phyloP scores from a whole-genome alignment of 2,888 invertebrate genomes.

The Petrolisthes cinctipes region DNA sequence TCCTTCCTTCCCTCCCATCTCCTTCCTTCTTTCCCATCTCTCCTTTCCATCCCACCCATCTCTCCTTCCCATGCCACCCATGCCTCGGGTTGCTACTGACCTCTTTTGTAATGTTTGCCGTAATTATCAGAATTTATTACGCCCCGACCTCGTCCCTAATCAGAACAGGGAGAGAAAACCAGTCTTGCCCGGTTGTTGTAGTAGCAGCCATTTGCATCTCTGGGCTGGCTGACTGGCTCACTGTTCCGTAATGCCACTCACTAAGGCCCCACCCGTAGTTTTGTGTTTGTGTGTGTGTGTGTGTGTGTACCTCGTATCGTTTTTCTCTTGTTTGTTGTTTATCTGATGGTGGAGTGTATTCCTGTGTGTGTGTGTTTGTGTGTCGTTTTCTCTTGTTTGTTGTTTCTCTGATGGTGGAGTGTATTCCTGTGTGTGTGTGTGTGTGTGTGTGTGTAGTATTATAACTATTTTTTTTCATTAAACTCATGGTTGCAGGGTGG shows the following conservation, averaged over 20 bases:
- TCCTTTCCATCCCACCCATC: conserved; percentile 3
- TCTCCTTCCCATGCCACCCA: not conserved
- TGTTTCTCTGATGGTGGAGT: not conserved
- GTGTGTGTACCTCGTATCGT: not conserved
- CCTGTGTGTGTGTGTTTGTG: conserved; percentile 29
- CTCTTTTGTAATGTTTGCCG: conserved; percentile 21
- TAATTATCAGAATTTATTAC: conserved; percentile 27
- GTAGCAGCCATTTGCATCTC: not conserved
- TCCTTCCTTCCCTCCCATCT: not conserved
- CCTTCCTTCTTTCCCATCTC: conserved; percentile 6
- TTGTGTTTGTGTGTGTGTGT: conserved; percentile 24
- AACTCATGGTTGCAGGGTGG: no score
- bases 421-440: conserved; percentile 30
- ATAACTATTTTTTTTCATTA: no score
- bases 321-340: not conserved
- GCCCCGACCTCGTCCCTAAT: not conserved
- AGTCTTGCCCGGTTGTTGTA: not conserved
- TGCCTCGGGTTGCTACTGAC: not conserved
- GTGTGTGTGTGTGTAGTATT: not conserved
- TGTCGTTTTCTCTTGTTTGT: not conserved
- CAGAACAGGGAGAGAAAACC: conserved; percentile 19
- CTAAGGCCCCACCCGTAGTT: not conserved
- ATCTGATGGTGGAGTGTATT: conserved; percentile 1
- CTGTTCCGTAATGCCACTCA: not conserved
- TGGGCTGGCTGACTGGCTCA: not conserved